phyloP scores from a whole-genome alignment of 2,888 invertebrate species.

The Amiota mariae region DNA sequence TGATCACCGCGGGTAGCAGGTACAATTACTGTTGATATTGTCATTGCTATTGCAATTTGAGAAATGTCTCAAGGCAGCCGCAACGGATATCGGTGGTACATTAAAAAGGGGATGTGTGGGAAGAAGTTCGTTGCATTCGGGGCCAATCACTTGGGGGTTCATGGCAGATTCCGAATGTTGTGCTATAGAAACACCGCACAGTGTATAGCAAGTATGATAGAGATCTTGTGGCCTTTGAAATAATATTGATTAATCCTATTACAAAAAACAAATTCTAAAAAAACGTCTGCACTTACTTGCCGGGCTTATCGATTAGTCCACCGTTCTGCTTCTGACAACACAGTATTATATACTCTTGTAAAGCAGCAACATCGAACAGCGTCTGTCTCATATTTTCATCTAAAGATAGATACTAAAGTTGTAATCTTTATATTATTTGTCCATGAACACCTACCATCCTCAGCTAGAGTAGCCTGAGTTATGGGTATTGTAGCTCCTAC shows the following conservation, averaged over 20 bases:
- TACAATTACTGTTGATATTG: constrained; percentile 34
- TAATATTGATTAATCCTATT: constrained; percentile 6
- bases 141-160: constrained; percentile 78
- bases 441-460: constrained; percentile 70
- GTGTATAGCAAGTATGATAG: constrained; percentile 97
- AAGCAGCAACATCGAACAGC: constrained; percentile 87
- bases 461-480: constrained; percentile 82
- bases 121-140: constrained; percentile 81
- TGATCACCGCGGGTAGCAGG: constrained; percentile 15
- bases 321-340: constrained; percentile 93
- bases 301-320: constrained; percentile 96
- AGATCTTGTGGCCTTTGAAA: constrained; percentile 85
- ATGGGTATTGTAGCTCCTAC: constrained; percentile 94
- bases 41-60: constrained; percentile 43
- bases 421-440: background rate
- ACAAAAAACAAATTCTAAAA: background rate
- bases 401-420: constrained; percentile 18
- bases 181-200: constrained; percentile 95
- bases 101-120: constrained; percentile 89
- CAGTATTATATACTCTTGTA: constrained; percentile 95
- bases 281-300: constrained; percentile 80
- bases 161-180: constrained; percentile 79
- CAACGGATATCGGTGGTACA: constrained; percentile 80
- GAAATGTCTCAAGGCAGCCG: constrained; percentile 75
- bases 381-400: constrained; percentile 59